Evolutionary conservation across 2,888 invertebrate species (phyloP).

Genomic region (Dorcus parallelipipedus): DNA sequence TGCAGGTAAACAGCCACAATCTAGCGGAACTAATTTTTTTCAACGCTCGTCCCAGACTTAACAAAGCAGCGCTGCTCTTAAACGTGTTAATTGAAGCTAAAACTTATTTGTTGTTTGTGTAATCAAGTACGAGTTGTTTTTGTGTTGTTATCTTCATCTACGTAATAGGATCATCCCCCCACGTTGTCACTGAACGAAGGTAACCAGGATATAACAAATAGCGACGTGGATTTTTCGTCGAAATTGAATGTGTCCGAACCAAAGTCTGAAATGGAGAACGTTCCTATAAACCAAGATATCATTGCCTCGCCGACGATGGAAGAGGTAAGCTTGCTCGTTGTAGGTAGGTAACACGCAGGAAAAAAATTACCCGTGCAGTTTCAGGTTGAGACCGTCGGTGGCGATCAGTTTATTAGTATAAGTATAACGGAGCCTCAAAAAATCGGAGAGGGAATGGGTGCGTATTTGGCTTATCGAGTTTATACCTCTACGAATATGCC

Average conservation of each 20-base stretch:
- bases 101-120: no score
- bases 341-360: neutral
- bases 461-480: conserved; percentile 95
- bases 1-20: conserved; percentile 61
- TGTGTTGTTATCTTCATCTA: neutral
- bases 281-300: conserved; percentile 47
- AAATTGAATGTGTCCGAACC: conserved; percentile 36
- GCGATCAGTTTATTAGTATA: conserved; percentile 72
- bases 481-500: conserved; percentile 88
- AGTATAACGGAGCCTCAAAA: conserved; percentile 90
- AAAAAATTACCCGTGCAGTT: conserved; percentile 20
- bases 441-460: conserved; percentile 96
- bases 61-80: no score
- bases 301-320: conserved; percentile 55
- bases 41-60: neutral
- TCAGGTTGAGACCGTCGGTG: conserved; percentile 60
- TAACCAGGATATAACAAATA: conserved; percentile 34
- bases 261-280: conserved; percentile 52
- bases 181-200: conserved; percentile 22
- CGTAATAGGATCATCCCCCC: conserved; percentile 22
- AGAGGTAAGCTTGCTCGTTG: conserved; percentile 47
- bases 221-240: conserved; percentile 32
- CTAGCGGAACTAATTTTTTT: no score
- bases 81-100: no score
- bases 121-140: no score